A percentile compares a stretch with the other conserved stretches of the same genome.
Conservation (phyloP, 2,888 invertebrate species). For the Acleris literana region DNA sequence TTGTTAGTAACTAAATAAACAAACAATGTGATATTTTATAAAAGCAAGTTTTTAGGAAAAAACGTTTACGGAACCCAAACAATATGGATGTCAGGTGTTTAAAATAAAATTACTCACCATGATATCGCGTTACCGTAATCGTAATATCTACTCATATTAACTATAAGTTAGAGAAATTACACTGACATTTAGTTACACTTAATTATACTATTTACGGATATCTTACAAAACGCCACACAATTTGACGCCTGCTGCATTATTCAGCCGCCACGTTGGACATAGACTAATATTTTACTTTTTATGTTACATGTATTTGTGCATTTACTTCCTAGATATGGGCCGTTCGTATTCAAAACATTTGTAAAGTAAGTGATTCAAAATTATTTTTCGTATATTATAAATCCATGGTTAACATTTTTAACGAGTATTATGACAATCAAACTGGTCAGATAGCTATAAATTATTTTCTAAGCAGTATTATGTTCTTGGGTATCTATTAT, state of each 20-base stretch:
- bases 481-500: background rate
- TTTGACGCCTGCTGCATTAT: slow-evolving; percentile 66
- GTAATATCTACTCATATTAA: slow-evolving; percentile 83
- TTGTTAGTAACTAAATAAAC: slow-evolving; percentile 27
- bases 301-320: slow-evolving; percentile 42
- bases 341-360: slow-evolving; percentile 22
- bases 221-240: slow-evolving; percentile 74
- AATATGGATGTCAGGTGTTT: slow-evolving; percentile 71
- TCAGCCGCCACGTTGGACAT: slow-evolving; percentile 76
- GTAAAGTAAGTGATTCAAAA: background rate
- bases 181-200: slow-evolving; percentile 63
- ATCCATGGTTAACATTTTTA: background rate
- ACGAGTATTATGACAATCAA: background rate
- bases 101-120: slow-evolving; percentile 73
- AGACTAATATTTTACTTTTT: slow-evolving; percentile 57
- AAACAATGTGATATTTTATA: slow-evolving; percentile 41
- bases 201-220: slow-evolving; percentile 60
- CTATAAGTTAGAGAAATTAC: slow-evolving; percentile 60
- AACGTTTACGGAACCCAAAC: slow-evolving; percentile 72
- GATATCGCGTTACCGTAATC: slow-evolving; percentile 82
- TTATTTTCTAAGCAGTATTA: background rate
- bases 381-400: background rate
- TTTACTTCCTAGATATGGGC: slow-evolving; percentile 41
- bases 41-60: slow-evolving; percentile 51
- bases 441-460: background rate